These are phyloP conservation scores for Thalassarche chlororhynchos DNA, from an alignment of 2,113 vertebrate genomes.

Conservation along the genomic window DNA sequence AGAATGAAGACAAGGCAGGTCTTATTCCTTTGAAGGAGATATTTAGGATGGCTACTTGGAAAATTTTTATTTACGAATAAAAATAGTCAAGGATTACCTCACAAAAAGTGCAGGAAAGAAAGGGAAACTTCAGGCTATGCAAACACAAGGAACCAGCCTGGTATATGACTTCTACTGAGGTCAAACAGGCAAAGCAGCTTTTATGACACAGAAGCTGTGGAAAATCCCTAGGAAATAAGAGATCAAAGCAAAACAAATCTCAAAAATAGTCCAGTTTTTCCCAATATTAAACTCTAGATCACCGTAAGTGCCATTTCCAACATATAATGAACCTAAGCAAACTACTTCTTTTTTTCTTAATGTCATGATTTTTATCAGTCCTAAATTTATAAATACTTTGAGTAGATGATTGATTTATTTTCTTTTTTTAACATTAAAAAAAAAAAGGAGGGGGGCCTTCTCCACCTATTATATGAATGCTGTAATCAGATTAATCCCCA, in stretches of 20 bases:
- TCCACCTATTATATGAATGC: background rate
- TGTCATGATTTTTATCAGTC: background rate
- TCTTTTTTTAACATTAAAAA: background rate
- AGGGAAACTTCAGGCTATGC: background rate
- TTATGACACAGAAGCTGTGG: slow-evolving; percentile 11
- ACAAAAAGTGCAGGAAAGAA: background rate
- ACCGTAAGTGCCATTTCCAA: background rate
- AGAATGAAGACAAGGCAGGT: background rate
- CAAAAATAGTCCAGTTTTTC: background rate
- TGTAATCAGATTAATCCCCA: background rate
- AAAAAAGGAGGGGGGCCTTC: background rate
- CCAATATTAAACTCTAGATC: background rate
- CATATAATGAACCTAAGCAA: background rate
- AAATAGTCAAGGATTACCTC: background rate
- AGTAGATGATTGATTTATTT: background rate
- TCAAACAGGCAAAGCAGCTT: slow-evolving; percentile 11
- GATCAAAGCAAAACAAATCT: slow-evolving; percentile 24
- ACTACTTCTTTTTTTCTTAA: background rate
- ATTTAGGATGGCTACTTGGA: background rate
- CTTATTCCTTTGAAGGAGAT: background rate
- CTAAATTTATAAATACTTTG: background rate
- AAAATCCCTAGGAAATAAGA: slow-evolving; percentile 32
- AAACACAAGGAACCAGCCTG: background rate
- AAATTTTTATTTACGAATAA: background rate
- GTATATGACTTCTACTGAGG: background rate